Percentiles rank a stretch among this genome's conserved stretches.
phyloP scores from a whole-genome alignment of 2,113 vertebrate species.

The Charina bottae region DNA sequence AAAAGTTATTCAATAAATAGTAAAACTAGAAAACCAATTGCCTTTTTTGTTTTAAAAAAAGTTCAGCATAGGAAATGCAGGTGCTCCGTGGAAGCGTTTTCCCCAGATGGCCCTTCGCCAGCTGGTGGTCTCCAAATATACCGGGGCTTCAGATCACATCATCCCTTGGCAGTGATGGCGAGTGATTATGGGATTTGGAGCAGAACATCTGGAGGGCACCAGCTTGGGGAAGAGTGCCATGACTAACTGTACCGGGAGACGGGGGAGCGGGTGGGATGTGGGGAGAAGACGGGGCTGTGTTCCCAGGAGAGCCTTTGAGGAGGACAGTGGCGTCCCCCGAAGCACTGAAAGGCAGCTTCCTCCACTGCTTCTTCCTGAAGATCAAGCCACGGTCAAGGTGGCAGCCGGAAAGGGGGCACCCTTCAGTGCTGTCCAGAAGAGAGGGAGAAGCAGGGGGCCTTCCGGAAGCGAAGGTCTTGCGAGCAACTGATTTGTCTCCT shows the following conservation, averaged over 20 bases:
- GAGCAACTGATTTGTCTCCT: conserved; percentile 7
- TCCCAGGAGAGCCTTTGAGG: background rate
- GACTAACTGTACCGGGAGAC: background rate
- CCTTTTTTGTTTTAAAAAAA: conserved; percentile 60
- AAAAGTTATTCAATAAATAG: conserved; percentile 78
- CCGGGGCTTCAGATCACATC: background rate
- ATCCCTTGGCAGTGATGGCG: background rate
- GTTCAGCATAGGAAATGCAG: conserved; percentile 63
- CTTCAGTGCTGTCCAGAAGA: background rate
- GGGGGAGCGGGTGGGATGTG: background rate
- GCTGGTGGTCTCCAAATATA: background rate
- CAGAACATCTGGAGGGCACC: background rate
- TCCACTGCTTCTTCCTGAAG: background rate
- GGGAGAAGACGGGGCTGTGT: background rate
- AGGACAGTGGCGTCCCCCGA: background rate
- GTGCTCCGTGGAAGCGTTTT: background rate
- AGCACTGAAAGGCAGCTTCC: background rate
- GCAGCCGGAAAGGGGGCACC: background rate
- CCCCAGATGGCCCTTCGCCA: rapidly evolving
- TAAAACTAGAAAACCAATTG: conserved; percentile 78
- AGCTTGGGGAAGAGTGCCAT: background rate
- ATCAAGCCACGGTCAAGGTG: background rate
- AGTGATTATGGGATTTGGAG: background rate
- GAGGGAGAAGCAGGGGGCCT: background rate
- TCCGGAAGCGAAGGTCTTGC: background rate